Conservation (phyloP, 2,113 vertebrate genomes). For the Podilymbus podiceps region DNA sequence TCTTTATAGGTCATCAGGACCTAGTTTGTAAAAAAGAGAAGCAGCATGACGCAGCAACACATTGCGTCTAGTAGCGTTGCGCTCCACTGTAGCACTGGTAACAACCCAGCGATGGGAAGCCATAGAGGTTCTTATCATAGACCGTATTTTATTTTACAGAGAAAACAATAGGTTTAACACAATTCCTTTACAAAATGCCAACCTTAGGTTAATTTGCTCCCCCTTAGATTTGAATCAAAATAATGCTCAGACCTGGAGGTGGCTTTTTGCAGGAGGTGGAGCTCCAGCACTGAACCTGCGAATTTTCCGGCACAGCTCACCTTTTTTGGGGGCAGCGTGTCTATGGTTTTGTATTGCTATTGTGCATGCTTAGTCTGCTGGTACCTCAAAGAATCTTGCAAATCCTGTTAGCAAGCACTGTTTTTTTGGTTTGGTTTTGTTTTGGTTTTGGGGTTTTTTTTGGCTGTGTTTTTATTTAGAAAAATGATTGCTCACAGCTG, state of each 20-base stretch:
- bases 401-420: not conserved
- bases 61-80: not conserved
- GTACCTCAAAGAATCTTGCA: not conserved
- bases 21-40: not conserved
- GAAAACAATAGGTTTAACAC: not conserved
- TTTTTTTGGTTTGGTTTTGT: accelerated
- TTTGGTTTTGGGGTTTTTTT: not conserved
- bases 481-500: not conserved
- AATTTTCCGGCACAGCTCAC: not conserved
- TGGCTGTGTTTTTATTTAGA: not conserved
- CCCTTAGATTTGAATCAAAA: not conserved
- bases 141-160: not conserved
- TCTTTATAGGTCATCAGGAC: not conserved
- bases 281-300: not conserved
- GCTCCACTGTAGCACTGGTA: not conserved
- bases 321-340: not conserved
- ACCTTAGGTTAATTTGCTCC: not conserved
- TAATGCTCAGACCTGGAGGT: not conserved
- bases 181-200: not conserved
- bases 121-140: not conserved
- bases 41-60: constrained; percentile 1
- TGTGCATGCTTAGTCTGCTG: not conserved
- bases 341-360: not conserved
- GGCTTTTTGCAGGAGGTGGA: not conserved
- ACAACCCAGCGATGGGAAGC: not conserved